These are phyloP conservation scores for Periophthalmodon schlosseri DNA, from an alignment of 2,113 vertebrate species.

Conservation along the genomic window DNA sequence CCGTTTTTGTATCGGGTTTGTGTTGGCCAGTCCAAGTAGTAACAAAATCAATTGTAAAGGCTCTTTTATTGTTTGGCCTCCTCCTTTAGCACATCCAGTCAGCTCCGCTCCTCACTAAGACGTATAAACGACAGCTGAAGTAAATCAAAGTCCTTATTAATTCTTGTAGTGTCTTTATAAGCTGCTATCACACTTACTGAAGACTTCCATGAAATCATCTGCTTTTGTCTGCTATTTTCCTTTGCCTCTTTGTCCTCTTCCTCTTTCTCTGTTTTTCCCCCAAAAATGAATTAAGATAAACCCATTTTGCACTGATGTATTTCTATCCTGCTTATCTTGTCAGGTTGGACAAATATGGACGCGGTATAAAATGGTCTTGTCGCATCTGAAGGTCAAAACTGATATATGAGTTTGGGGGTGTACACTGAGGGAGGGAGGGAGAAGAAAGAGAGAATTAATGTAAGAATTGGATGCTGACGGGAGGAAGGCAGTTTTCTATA, in stretches of 20 bases:
- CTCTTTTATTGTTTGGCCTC: not conserved
- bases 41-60: not conserved
- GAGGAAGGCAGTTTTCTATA: slow-evolving; percentile 34
- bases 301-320: slow-evolving; percentile 58
- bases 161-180: slow-evolving; percentile 6
- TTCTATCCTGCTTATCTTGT: slow-evolving; percentile 62
- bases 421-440: not conserved
- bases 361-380: slow-evolving; percentile 57
- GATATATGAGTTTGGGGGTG: slow-evolving; percentile 40
- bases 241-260: not conserved
- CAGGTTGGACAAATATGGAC: slow-evolving; percentile 65
- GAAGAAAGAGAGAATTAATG: slow-evolving; percentile 21
- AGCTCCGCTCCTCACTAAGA: not conserved
- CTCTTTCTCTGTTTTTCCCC: not conserved
- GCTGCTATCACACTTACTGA: slow-evolving; percentile 5
- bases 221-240: not conserved
- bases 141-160: slow-evolving; percentile 3
- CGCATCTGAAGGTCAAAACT: slow-evolving; percentile 67
- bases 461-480: slow-evolving; percentile 29
- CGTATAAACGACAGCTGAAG: not conserved
- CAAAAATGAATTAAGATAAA: slow-evolving; percentile 59
- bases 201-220: not conserved
- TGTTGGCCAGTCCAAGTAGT: not conserved
- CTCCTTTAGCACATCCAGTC: not conserved
- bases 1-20: not conserved